Base-by-base conservation (phyloP, 2,113 vertebrate species). In the Anas platyrhynchos region DNA sequence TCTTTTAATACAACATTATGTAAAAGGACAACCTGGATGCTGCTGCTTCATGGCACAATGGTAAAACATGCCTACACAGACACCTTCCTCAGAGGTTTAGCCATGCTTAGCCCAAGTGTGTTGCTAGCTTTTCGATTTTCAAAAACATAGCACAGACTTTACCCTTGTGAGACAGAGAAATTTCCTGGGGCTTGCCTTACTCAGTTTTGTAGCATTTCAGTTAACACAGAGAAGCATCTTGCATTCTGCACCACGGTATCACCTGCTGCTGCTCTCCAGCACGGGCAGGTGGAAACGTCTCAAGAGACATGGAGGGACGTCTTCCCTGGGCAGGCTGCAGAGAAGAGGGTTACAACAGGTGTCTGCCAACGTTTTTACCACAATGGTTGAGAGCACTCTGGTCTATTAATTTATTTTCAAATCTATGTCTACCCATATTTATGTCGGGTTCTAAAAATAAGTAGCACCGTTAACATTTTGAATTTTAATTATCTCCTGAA, bases 401-500 rank as follows among this genome's bases (percentile, higher is more conserved):
- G 44, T 89, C 43, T 63, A 31, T 41, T 56, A 3, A 66, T 61
- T 77, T 80, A 52, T 88, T 92, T 91, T 88, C 66, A 87, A 55
- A 81, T 58, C 65, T 73, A 9, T 54, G 54, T 52, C 88, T 94
- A 69, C 65, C 59, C 36, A 3, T 84, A 87, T 79, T 94, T 81
- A 82, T 62, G 38, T 31, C 62, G 69, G 18, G 34, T 88, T 93
- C 93, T 66, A 95, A 95, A 96, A 93, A 89, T 85, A 93, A 85
- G 62, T 16, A 89, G 44, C 77, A 62, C 77, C 0, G 29, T 77
- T 94, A 91, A 88, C 92, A 93, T 91, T 95, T 94, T 84, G 59
- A 93, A 94, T 93, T 93, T 66, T 71, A 94, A 96, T 93, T 96
- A 97, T 96, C 96, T 92, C 25, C 74, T 59, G 81, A 93, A 69